Evolutionary conservation across 2,888 invertebrate species (phyloP).

Genomic region (Malacosoma neustria): DNA sequence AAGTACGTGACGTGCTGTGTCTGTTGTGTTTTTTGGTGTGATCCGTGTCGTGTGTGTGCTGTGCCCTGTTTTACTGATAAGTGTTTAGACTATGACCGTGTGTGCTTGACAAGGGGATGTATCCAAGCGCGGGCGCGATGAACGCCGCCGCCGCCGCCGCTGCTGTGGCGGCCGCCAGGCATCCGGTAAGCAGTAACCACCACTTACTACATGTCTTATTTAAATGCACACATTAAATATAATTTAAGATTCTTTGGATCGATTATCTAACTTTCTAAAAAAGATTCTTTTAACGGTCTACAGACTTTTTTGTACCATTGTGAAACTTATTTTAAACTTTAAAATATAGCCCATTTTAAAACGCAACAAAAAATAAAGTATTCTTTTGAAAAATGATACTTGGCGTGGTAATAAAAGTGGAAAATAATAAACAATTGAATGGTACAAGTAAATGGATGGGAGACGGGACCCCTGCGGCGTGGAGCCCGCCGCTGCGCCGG

Average conservation of each 20-base stretch:
- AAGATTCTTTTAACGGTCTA: too few relatives aligned
- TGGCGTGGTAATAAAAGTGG: conserved; percentile 30
- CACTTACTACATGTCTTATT: background rate
- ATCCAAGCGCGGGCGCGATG: conserved; percentile 88
- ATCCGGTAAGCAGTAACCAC: conserved; percentile 76
- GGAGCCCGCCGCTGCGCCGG: conserved; percentile 19
- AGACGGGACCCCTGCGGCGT: conserved; percentile 21
- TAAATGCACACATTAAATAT: too few relatives aligned
- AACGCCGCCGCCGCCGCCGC: conserved; percentile 90
- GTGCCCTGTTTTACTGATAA: conserved; percentile 40
- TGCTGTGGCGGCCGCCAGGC: conserved; percentile 88
- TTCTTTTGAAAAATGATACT: conserved; percentile 11
- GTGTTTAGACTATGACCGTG: conserved; percentile 58
- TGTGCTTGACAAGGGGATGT: conserved; percentile 80
- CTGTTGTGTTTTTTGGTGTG: conserved; percentile 46
- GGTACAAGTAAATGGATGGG: conserved; percentile 31
- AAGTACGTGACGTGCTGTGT: conserved; percentile 33
- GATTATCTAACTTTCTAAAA: too few relatives aligned
- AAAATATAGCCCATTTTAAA: background rate
- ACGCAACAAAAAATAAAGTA: background rate
- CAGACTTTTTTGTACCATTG: too few relatives aligned
- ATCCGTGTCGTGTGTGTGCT: conserved; percentile 59
- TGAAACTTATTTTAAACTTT: too few relatives aligned
- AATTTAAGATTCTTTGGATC: too few relatives aligned
- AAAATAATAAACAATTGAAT: conserved; percentile 32